phyloP scores from a whole-genome alignment of 2,797 vertebrate genomes.

The Liparis tanakae region DNA sequence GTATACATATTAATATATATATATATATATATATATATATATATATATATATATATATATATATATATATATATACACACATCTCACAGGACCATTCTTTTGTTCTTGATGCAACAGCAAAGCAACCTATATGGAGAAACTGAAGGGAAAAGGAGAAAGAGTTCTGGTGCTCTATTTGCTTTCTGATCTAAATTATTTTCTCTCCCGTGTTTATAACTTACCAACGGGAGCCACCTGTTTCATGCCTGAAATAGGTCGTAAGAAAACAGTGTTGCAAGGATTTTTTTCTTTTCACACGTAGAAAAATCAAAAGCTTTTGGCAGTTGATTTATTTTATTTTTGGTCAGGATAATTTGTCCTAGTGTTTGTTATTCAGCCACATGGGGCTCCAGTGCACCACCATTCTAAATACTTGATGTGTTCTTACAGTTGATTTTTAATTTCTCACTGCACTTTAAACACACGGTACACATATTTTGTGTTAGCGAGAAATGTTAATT shows the following conservation, averaged over 20 bases:
- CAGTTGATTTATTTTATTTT: not conserved
- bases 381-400: too few relatives aligned
- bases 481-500: too few relatives aligned
- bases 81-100: not conserved
- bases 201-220: not conserved
- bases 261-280: not conserved
- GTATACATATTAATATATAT: too few relatives aligned
- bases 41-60: too few relatives aligned
- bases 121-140: not conserved
- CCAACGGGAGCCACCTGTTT: not conserved
- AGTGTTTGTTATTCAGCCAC: not conserved
- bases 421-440: not conserved
- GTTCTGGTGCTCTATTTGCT: not conserved
- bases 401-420: too few relatives aligned
- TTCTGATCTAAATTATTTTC: not conserved
- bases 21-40: too few relatives aligned
- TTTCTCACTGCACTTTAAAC: not conserved
- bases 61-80: too few relatives aligned
- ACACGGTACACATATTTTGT: too few relatives aligned
- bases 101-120: not conserved
- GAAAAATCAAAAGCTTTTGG: not conserved
- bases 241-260: not conserved
- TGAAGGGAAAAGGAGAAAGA: not conserved
- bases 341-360: not conserved
- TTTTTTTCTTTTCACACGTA: too few relatives aligned